phyloP scores from a whole-genome alignment of 2,888 invertebrate genomes.

The Lycophotia porphyrea region DNA sequence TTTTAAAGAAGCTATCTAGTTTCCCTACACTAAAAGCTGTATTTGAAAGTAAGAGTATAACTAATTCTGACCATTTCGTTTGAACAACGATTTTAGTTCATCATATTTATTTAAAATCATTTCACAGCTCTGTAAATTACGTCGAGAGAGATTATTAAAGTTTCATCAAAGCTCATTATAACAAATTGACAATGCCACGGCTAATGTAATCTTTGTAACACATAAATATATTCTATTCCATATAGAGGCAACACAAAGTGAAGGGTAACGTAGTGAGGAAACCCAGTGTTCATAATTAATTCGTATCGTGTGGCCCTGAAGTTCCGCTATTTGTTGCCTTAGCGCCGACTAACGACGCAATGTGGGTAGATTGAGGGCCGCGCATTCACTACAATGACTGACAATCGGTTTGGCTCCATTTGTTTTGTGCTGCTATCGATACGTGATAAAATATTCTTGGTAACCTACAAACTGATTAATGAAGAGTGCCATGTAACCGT shows the following conservation, averaged over 20 bases:
- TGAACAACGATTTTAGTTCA: background rate
- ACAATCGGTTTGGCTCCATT: slow-evolving; percentile 46
- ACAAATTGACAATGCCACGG: slow-evolving; percentile 28
- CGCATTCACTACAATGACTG: slow-evolving; percentile 43
- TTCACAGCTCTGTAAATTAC: background rate
- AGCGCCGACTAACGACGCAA: slow-evolving; percentile 49
- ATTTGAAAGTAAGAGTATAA: background rate
- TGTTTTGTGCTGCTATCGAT: slow-evolving; percentile 3
- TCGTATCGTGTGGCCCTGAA: slow-evolving; percentile 54
- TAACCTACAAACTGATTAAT: background rate
- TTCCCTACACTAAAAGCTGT: background rate
- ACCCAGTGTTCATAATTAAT: slow-evolving; percentile 63
- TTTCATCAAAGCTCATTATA: slow-evolving; percentile 9
- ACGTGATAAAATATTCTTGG: slow-evolving; percentile 23
- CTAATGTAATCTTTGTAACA: slow-evolving; percentile 43
- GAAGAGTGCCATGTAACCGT: background rate
- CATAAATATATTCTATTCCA: slow-evolving; percentile 57
- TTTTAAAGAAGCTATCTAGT: background rate
- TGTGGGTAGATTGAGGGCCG: slow-evolving; percentile 52
- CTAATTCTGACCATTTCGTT: background rate
- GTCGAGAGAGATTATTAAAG: background rate
- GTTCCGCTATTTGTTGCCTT: slow-evolving; percentile 58
- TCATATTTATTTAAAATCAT: background rate
- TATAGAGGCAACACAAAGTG: slow-evolving; percentile 55
- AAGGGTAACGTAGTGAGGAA: slow-evolving; percentile 60